Percentiles rank a stretch among this genome's conserved stretches.
Evolutionary conservation across 1,140 invertebrate species (phyloP).

Genomic region (Cyphomyrmex costatus): DNA sequence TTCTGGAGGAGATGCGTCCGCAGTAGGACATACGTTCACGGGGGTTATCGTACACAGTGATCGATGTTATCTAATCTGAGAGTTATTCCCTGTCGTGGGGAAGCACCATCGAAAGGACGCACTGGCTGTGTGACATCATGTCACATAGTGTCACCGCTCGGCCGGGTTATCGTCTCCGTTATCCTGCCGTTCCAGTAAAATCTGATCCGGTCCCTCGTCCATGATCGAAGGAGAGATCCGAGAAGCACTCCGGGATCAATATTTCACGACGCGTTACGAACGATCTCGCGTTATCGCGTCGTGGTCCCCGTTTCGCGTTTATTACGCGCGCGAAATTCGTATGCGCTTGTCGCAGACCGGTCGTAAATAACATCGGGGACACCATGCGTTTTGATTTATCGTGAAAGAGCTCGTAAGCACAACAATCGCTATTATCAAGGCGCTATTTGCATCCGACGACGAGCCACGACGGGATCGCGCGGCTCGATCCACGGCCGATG

Average conservation of each 20-base stretch:
- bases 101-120: conserved; percentile 62
- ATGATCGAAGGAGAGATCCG: background rate
- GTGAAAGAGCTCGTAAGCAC: background rate
- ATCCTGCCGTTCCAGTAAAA: conserved; percentile 32
- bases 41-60: conserved; percentile 66
- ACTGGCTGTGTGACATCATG: conserved; percentile 73
- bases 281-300: conserved; percentile 7
- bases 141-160: conserved; percentile 71
- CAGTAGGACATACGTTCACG: conserved; percentile 41
- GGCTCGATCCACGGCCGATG: background rate
- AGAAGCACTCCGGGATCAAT: background rate
- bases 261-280: background rate
- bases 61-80: conserved; percentile 74
- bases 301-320: background rate
- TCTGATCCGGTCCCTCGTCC: conserved; percentile 18
- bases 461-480: background rate
- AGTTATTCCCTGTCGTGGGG: conserved; percentile 45
- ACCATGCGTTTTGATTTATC: conserved; percentile 53
- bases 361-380: conserved; percentile 28
- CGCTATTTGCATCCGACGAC: conserved; percentile 29
- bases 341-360: background rate
- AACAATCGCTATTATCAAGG: conserved; percentile 2
- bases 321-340: background rate
- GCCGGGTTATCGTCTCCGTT: conserved; percentile 66
- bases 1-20: conserved; percentile 62